Evolutionary conservation across 1,140 invertebrate genomes (phyloP).

Genomic region (Heliconius melpomene): DNA sequence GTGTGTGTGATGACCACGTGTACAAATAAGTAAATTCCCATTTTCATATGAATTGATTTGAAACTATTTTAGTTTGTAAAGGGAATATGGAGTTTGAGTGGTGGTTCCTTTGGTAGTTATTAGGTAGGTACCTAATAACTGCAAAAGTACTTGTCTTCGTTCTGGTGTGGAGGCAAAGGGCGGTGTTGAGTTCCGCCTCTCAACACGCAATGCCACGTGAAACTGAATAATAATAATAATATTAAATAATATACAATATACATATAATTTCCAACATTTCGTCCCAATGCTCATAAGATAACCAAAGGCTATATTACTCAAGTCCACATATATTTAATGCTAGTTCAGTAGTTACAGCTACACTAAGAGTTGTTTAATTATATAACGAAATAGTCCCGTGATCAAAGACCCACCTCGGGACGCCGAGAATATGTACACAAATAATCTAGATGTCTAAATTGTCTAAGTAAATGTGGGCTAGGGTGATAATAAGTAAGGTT

Average conservation of each 20-base stretch:
- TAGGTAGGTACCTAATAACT: too few species aligned
- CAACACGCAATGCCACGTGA: too few species aligned
- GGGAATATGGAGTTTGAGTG: too few species aligned
- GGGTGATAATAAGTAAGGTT: too few species aligned
- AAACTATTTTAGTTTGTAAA: not conserved
- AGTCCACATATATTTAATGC: not conserved
- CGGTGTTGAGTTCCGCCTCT: too few species aligned
- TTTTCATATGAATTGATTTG: not conserved
- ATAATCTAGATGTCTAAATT: not conserved
- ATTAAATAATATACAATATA: too few species aligned
- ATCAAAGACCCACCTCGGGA: conserved; percentile 4
- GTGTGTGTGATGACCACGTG: conserved; percentile 4
- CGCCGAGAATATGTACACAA: not conserved
- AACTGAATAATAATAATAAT: too few species aligned
- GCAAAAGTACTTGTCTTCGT: too few species aligned
- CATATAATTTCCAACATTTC: not conserved
- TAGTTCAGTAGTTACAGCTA: not conserved
- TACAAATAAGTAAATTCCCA: conserved; percentile 7
- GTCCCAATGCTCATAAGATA: not conserved
- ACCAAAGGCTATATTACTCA: not conserved
- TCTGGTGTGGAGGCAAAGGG: too few species aligned
- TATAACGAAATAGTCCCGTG: conserved; percentile 3
- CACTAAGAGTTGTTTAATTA: not conserved
- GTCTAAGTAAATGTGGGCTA: not conserved
- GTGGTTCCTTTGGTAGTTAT: too few species aligned